Conservation (phyloP, 2,797 vertebrate species). For the Pipistrellus kuhlii region DNA sequence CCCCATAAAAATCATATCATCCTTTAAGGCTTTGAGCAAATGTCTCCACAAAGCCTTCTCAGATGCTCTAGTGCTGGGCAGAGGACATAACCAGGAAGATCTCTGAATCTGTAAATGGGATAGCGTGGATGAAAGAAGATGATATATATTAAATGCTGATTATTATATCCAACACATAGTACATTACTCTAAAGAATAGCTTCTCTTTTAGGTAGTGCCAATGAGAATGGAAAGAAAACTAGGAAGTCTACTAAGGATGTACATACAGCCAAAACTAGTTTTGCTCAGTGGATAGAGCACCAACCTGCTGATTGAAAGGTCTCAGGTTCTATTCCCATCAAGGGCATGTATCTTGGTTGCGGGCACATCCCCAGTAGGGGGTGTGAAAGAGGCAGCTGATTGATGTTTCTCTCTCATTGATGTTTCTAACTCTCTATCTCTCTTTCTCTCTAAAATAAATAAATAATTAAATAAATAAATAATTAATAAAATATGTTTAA, state of each 20-base stretch:
- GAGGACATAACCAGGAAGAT: not conserved
- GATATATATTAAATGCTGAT: not conserved
- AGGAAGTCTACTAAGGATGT: not conserved
- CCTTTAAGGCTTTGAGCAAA: not conserved
- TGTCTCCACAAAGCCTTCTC: not conserved
- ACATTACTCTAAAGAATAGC: not conserved
- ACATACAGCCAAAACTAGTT: not conserved
- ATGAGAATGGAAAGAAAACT: not conserved
- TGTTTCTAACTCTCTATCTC: no score
- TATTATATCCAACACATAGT: not conserved
- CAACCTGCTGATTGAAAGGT: no score
- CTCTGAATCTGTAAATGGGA: not conserved
- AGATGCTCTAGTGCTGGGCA: not conserved
- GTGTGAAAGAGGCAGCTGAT: no score
- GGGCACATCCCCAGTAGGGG: no score
- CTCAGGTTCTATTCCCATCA: no score
- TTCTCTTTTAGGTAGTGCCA: not conserved
- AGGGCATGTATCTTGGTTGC: no score
- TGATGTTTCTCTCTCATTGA: no score
- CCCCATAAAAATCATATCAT: not conserved
- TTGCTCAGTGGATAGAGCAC: no score
- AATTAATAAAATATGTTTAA: no score
- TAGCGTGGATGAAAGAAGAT: not conserved
- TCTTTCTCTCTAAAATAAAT: no score
- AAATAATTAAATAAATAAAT: no score